Evolutionary conservation across 2,797 vertebrate species (phyloP), one percentile per base, ranked within the genome.

Genomic region (Falco rusticolus): DNA sequence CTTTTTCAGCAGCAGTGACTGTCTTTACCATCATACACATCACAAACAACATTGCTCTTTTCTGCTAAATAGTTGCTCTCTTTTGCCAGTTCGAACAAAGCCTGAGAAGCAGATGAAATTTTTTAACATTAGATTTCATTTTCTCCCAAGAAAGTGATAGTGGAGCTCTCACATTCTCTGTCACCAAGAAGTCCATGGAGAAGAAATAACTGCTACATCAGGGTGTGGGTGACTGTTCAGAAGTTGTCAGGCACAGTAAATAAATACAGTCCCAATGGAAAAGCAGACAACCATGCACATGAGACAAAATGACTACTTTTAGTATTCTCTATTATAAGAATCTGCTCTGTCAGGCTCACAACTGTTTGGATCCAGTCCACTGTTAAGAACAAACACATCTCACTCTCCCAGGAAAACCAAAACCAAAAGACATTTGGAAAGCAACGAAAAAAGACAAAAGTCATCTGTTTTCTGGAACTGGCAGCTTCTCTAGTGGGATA

Each of bases 261-360:
- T 56, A 64, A 78, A 70, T 18, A 39, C 26, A 63, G 31, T 33
- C 28, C 21, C 48, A 51, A 24, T 11, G 45, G 47, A 71, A 80
- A 79, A 84, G 68, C 54, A 91, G 82, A 83, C 39, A 45, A 24
- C 50, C 39, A 91, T 76, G 60, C 39, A 71, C 22, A 31, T 14
- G n/a, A 93, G 59, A 84, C 41, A 89, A 79, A 91, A 61, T n/a
- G 16, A 66, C 48, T 93, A 34, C 83, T 83, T 75, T 85, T 88
- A 78, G 60, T 59, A 50, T 70, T 78, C 45, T 82, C 66, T 78
- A 51, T 78, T 69, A 50, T 39, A 85, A 77, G 60, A 85, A 75
- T 47, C 24, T 82, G 66, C 66, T 68, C 56, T 51, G 74, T 57
- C 39, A 84, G 59, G 43, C 54, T 80, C 50, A 34, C n/a, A 81